Percentiles rank a stretch among this genome's conserved stretches.
phyloP scores from a whole-genome alignment of 1,140 invertebrate species.

The honey bee (Apis mellifera) region Amel_HAv3.1 CM009934.2:9667501-9668000 shows the following conservation, averaged over 20 bases:
- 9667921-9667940: slow-evolving; percentile 28
- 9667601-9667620: too few species aligned
- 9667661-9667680: background rate
- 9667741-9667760: background rate
- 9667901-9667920: background rate
- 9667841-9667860: slow-evolving; percentile 30
- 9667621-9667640: background rate
- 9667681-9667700: background rate
- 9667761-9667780: slow-evolving; percentile 6
- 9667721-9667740: slow-evolving; percentile 28
- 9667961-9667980: background rate
- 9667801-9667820: background rate
- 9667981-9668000: background rate
- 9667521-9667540: too few species aligned
- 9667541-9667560: too few species aligned
- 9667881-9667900: slow-evolving; percentile 23
- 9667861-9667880: slow-evolving; percentile 20
- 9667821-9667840: background rate
- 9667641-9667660: background rate
- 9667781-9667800: background rate
- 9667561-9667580: too few species aligned
- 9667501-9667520: too few species aligned
- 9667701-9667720: background rate
- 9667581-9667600: too few species aligned
- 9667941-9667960: slow-evolving; percentile 3